These are phyloP conservation scores for Lagopus muta DNA, from an alignment of 2,113 vertebrate genomes.

Conservation along the genomic window DNA sequence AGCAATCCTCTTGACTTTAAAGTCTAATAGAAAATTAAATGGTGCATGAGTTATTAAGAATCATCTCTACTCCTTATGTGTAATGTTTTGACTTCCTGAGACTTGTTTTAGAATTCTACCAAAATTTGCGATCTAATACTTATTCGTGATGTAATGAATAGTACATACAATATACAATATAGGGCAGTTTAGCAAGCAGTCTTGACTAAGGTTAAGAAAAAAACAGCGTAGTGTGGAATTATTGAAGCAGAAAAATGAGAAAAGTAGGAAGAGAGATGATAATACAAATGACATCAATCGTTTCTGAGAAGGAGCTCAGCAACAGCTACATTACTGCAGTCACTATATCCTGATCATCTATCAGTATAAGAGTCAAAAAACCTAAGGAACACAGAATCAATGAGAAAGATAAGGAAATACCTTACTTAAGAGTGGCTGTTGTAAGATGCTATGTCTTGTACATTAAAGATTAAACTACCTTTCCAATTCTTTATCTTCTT, in stretches of 20 bases:
- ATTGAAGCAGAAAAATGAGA: neutral
- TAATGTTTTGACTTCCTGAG: neutral
- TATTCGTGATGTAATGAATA: neutral
- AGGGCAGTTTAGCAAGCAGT: neutral
- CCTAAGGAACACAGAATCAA: neutral
- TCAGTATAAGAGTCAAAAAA: neutral
- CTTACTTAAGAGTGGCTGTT: neutral
- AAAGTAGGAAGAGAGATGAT: neutral
- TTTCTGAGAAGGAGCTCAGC: neutral
- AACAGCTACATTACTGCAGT: neutral
- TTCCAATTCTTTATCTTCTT: neutral
- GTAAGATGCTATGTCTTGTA: neutral
- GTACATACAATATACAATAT: neutral
- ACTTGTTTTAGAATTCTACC: neutral
- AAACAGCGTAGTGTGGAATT: neutral
- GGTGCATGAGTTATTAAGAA: neutral
- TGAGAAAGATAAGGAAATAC: neutral
- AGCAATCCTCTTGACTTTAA: neutral
- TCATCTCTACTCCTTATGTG: neutral
- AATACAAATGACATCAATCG: neutral
- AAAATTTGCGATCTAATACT: neutral
- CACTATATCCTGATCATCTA: neutral
- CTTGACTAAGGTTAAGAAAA: neutral
- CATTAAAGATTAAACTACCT: neutral
- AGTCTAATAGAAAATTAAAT: neutral